These are phyloP conservation scores for Sarcophilus harrisii DNA, from an alignment of 2,797 vertebrate genomes.

Conservation along the genomic window DNA sequence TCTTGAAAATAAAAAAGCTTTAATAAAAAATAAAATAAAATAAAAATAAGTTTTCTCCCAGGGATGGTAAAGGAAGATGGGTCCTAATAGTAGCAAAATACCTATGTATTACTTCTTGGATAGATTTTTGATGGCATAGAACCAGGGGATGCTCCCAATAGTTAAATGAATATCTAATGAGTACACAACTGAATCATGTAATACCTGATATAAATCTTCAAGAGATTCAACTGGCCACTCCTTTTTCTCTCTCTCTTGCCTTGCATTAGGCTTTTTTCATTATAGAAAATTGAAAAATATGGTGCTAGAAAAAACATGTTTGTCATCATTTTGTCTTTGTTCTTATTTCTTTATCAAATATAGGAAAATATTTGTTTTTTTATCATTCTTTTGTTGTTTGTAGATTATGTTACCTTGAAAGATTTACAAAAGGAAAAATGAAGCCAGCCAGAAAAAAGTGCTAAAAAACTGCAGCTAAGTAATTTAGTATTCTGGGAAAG, in stretches of 20 bases:
- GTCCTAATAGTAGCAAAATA: background rate
- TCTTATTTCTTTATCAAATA: no score
- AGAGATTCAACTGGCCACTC: background rate
- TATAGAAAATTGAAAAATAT: background rate
- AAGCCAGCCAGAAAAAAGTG: background rate
- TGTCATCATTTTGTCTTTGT: background rate
- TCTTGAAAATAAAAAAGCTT: no score
- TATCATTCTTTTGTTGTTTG: background rate
- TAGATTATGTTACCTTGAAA: background rate
- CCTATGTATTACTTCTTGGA: no score
- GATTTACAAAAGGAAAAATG: background rate
- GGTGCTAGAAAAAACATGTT: background rate
- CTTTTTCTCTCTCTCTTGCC: background rate
- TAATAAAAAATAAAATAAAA: no score
- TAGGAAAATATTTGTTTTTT: background rate
- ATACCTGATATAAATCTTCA: background rate
- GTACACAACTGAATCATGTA: background rate
- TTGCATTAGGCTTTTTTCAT: background rate
- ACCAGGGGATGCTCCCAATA: background rate
- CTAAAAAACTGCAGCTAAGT: background rate
- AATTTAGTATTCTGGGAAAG: background rate
- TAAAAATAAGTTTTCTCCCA: background rate
- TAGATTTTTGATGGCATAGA: no score
- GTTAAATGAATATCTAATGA: background rate
- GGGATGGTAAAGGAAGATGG: background rate